A percentile compares a stretch with the other conserved stretches of the same genome.
Conservation (phyloP, 2,797 vertebrate species). For the Artibeus lituratus region DNA sequence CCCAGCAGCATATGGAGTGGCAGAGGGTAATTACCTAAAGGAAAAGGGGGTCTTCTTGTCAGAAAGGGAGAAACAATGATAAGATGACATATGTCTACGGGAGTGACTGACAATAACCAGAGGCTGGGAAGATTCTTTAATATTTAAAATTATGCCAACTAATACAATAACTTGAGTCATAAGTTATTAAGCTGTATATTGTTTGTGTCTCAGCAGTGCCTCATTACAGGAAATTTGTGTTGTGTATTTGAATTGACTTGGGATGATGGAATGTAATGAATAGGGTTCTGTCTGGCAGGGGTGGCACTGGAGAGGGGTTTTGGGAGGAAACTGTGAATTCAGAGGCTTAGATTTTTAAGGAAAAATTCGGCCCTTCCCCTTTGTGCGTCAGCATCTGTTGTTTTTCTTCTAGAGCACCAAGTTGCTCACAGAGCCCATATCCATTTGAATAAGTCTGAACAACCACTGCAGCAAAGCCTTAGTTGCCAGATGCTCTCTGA, state of each 20-base stretch:
- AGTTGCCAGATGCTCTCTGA: neutral
- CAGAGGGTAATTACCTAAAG: conserved; percentile 38
- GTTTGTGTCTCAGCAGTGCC: neutral
- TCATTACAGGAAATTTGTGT: conserved; percentile 40
- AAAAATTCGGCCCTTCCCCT: neutral
- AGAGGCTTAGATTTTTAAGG: conserved; percentile 46
- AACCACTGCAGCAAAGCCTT: neutral
- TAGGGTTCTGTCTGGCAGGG: conserved; percentile 8
- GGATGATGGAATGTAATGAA: conserved; percentile 50
- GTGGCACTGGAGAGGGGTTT: neutral
- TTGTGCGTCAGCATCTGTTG: conserved; percentile 10
- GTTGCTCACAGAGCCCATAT: neutral
- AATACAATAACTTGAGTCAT: conserved; percentile 43
- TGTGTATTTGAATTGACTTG: conserved; percentile 47
- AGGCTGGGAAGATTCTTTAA: conserved; percentile 42
- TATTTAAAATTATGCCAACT: conserved; percentile 66
- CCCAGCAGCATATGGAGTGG: neutral
- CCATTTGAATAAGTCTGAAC: conserved; percentile 29
- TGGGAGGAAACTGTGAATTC: conserved; percentile 32
- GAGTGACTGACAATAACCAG: conserved; percentile 61
- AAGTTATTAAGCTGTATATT: conserved; percentile 1
- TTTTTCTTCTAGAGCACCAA: conserved; percentile 45
- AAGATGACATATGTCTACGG: conserved; percentile 49
- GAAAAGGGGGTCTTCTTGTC: conserved; percentile 41
- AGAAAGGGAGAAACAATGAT: conserved; percentile 46